These are phyloP conservation scores for Pyrrhia umbra DNA, from an alignment of 2,888 invertebrate species.

Conservation along the genomic window DNA sequence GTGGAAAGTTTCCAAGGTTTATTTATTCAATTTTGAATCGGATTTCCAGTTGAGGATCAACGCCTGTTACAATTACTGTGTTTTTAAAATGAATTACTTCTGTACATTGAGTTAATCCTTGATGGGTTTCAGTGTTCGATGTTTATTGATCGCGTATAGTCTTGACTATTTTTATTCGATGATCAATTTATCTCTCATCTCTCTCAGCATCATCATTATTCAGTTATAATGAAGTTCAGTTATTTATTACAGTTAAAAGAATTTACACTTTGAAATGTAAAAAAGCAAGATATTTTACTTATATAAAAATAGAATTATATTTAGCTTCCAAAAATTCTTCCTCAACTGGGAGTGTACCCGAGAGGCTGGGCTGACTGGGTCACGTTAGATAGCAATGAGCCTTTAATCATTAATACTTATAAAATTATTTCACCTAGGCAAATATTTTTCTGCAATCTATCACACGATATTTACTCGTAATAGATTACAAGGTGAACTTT, in stretches of 20 bases:
- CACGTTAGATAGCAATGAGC: too few species aligned
- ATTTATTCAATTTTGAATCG: neutral
- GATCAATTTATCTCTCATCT: too few species aligned
- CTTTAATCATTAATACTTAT: neutral
- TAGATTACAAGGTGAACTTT: slow-evolving; percentile 10
- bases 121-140: neutral
- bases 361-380: too few species aligned
- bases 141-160: neutral
- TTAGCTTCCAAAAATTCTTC: too few species aligned
- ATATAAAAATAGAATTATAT: too few species aligned
- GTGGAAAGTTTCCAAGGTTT: neutral
- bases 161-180: neutral
- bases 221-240: too few species aligned
- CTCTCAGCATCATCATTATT: too few species aligned
- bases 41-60: neutral
- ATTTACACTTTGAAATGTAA: too few species aligned
- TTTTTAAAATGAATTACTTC: neutral
- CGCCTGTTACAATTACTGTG: neutral
- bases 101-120: neutral
- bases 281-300: too few species aligned
- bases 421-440: neutral
- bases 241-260: too few species aligned
- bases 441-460: slow-evolving; percentile 16
- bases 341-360: too few species aligned
- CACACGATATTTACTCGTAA: slow-evolving; percentile 5